These are phyloP conservation scores for Aradophagus sp. DNA, from an alignment of 1,140 invertebrate genomes.

Conservation along the genomic window DNA sequence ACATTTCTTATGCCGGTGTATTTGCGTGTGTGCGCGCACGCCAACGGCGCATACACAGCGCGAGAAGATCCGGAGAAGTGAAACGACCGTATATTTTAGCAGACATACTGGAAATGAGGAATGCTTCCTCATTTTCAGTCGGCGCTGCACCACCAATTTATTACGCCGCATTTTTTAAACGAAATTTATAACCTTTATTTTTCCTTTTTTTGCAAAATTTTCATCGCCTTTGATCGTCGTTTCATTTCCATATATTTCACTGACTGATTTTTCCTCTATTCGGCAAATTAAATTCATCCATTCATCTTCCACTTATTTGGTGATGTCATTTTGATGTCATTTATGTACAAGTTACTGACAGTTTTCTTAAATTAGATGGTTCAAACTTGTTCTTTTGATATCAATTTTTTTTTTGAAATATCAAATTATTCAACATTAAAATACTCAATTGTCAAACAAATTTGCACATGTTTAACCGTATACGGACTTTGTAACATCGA, in stretches of 20 bases:
- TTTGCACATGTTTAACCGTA: constrained; percentile 48
- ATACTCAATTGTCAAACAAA: too few species aligned
- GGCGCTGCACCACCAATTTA: constrained; percentile 31
- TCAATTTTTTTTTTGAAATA: too few species aligned
- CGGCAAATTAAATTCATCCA: constrained; percentile 32
- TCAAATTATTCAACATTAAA: too few species aligned
- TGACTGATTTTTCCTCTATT: constrained; percentile 16
- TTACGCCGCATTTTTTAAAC: constrained; percentile 41
- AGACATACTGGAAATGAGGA: constrained; percentile 52
- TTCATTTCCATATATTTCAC: constrained; percentile 47
- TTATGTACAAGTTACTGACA: too few species aligned
- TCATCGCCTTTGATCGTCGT: constrained; percentile 12
- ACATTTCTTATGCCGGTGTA: constrained; percentile 50
- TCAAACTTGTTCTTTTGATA: too few species aligned
- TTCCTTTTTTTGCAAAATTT: constrained; percentile 39
- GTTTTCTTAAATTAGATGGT: too few species aligned
- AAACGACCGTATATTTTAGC: constrained; percentile 51
- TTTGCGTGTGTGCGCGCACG: constrained; percentile 39
- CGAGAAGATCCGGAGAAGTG: constrained; percentile 31
- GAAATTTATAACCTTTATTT: constrained; percentile 44
- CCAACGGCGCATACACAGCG: constrained; percentile 10
- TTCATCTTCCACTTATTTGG: constrained; percentile 11
- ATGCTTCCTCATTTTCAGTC: constrained; percentile 44
- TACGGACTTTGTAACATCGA: constrained; percentile 43
- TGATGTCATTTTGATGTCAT: constrained; percentile 14